Conservation (phyloP, 2,888 invertebrate species). For the Zelleria hepariella region DNA sequence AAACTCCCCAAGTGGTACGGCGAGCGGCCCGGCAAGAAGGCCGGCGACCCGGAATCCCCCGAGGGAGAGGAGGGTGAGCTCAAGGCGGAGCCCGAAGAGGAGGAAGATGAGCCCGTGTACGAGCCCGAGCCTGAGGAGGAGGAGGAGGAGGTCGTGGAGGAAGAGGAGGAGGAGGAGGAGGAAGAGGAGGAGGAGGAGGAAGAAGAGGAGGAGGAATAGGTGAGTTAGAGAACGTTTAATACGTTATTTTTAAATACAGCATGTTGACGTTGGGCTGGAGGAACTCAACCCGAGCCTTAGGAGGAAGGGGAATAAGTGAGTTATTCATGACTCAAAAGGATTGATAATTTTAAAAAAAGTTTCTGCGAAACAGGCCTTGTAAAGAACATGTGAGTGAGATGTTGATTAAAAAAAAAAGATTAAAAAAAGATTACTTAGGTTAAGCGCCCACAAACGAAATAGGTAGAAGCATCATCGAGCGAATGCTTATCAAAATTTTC, state of each 20-base stretch:
- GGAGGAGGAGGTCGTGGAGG: slow-evolving; percentile 78
- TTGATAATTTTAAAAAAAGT: no score
- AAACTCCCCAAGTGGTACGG: slow-evolving; percentile 97
- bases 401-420: no score
- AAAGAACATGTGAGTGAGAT: no score
- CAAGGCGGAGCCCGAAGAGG: slow-evolving; percentile 80
- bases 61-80: slow-evolving; percentile 92
- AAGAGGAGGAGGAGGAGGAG: slow-evolving; percentile 83
- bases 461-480: no score
- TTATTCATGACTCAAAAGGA: no score
- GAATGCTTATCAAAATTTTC: no score
- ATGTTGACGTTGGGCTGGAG: background rate
- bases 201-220: slow-evolving; percentile 73
- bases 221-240: slow-evolving; percentile 19
- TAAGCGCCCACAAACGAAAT: no score
- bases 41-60: slow-evolving; percentile 89
- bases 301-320: slow-evolving; percentile 62
- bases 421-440: no score
- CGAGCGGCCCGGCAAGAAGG: slow-evolving; percentile 93
- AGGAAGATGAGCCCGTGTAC: slow-evolving; percentile 76
- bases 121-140: slow-evolving; percentile 83
- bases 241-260: no score
- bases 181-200: slow-evolving; percentile 81
- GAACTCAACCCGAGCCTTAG: slow-evolving; percentile 20
- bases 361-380: no score